Percentiles rank a stretch among this genome's conserved stretches.
Conservation (phyloP, 1,140 invertebrate genomes). For the Achatina immaculata region DNA sequence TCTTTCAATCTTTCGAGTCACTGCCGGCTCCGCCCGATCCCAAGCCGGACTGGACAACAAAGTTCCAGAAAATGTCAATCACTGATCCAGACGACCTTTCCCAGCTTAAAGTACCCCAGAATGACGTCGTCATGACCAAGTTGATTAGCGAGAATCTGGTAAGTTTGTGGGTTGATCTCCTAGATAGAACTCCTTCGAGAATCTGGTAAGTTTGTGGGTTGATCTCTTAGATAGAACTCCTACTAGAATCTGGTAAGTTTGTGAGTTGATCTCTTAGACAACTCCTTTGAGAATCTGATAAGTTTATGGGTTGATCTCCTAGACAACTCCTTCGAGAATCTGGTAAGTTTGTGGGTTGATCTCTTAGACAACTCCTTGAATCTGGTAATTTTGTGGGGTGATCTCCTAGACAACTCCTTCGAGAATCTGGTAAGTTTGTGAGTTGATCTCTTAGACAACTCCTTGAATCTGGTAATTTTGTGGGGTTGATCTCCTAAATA, state of each 20-base stretch:
- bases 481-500: too few relatives aligned
- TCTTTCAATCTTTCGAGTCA: conserved; percentile 43
- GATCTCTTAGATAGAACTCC: too few relatives aligned
- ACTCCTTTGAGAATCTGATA: conserved; percentile 65
- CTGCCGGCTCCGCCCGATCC: conserved; percentile 33
- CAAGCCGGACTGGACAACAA: conserved; percentile 48
- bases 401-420: too few relatives aligned
- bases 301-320: too few relatives aligned
- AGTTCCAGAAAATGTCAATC: conserved; percentile 54
- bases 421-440: conserved; percentile 61
- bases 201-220: conserved; percentile 56
- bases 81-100: conserved; percentile 54
- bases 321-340: too few relatives aligned
- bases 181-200: too few relatives aligned
- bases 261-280: too few relatives aligned
- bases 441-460: too few relatives aligned
- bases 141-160: conserved; percentile 65
- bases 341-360: conserved; percentile 56
- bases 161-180: too few relatives aligned
- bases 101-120: conserved; percentile 56
- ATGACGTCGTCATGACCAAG: conserved; percentile 60
- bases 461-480: conserved; percentile 60
- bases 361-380: too few relatives aligned
- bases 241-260: conserved; percentile 61
- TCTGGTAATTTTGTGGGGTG: conserved; percentile 53